Conservation (phyloP, 1,140 invertebrate species). For the Zaprionus vittiger region DNA sequence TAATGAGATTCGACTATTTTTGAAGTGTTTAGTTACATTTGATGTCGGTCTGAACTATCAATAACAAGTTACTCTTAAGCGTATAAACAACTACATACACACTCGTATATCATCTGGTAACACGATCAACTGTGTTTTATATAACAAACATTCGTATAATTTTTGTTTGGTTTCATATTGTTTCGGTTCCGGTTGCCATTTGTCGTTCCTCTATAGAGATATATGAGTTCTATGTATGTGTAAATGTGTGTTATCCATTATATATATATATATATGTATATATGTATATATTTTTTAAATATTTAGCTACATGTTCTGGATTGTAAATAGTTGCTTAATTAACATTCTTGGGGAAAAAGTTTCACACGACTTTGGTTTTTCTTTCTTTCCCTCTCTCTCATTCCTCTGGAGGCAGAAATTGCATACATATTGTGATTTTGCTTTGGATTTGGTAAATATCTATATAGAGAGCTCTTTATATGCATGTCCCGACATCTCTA, state of each 20-base stretch:
- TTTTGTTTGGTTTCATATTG: constrained; percentile 52
- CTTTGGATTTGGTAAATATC: constrained; percentile 66
- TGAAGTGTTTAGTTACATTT: constrained; percentile 43
- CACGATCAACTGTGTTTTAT: constrained; percentile 51
- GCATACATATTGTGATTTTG: constrained; percentile 42
- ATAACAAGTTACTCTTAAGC: constrained; percentile 69
- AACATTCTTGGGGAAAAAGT: constrained; percentile 51
- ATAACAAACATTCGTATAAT: constrained; percentile 73
- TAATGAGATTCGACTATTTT: constrained; percentile 33
- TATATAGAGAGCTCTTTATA: constrained; percentile 61
- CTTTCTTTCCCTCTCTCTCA: constrained; percentile 20
- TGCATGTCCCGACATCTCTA: constrained; percentile 61
- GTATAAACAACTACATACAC: constrained; percentile 52
- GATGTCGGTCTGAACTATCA: constrained; percentile 61
- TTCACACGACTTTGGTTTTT: constrained; percentile 35
- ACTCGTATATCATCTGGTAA: constrained; percentile 25
- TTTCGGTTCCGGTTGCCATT: constrained; percentile 37
- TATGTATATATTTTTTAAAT: constrained; percentile 64
- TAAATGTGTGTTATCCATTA: constrained; percentile 22
- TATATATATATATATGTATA: constrained; percentile 38
- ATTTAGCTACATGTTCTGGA: constrained; percentile 74
- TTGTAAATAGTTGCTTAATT: constrained; percentile 80
- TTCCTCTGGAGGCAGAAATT: constrained; percentile 28
- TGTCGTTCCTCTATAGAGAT: constrained; percentile 59
- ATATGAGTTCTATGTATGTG: constrained; percentile 34